Conservation (phyloP, 2,888 invertebrate species). For the Chydorus sphaericus region DNA sequence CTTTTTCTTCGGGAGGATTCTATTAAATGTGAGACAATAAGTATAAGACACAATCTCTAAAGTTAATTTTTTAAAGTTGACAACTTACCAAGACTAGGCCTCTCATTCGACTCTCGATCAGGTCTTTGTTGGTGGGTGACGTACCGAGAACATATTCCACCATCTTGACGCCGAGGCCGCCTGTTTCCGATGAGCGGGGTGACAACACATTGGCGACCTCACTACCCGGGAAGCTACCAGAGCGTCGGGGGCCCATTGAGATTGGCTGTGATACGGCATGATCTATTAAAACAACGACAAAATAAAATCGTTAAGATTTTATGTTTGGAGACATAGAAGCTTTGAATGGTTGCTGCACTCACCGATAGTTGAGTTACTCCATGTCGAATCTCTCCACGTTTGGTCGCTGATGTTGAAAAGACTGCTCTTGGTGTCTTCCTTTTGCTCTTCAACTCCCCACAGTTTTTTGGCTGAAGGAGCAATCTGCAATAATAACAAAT, state of each 20-base stretch:
- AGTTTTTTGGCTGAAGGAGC: slow-evolving; percentile 86
- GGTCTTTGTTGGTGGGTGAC: slow-evolving; percentile 65
- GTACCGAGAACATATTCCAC: slow-evolving; percentile 93
- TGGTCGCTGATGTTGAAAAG: slow-evolving; percentile 57
- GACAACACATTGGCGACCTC: slow-evolving; percentile 42
- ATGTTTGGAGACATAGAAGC: not conserved
- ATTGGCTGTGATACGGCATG: slow-evolving; percentile 55
- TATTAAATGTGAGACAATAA: not conserved
- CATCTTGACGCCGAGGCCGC: slow-evolving; percentile 91
- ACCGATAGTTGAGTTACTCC: slow-evolving; percentile 69
- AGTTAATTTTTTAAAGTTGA: not conserved
- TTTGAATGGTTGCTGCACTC: not conserved
- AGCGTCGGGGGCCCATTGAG: slow-evolving; percentile 58
- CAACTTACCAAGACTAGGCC: slow-evolving; percentile 39
- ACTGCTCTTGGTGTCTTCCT: slow-evolving; percentile 46
- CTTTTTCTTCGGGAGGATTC: slow-evolving; percentile 29
- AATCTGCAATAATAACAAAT: slow-evolving; percentile 46
- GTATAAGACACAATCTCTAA: not conserved
- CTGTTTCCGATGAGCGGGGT: slow-evolving; percentile 69
- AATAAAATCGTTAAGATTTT: not conserved
- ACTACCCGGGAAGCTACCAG: slow-evolving; percentile 47
- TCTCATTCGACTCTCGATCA: slow-evolving; percentile 51
- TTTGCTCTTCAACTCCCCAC: slow-evolving; percentile 59
- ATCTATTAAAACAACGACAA: slow-evolving; percentile 28
- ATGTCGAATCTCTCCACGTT: slow-evolving; percentile 84